Evolutionary conservation across 2,888 invertebrate species (phyloP).

Genomic region (Pammene aurita): DNA sequence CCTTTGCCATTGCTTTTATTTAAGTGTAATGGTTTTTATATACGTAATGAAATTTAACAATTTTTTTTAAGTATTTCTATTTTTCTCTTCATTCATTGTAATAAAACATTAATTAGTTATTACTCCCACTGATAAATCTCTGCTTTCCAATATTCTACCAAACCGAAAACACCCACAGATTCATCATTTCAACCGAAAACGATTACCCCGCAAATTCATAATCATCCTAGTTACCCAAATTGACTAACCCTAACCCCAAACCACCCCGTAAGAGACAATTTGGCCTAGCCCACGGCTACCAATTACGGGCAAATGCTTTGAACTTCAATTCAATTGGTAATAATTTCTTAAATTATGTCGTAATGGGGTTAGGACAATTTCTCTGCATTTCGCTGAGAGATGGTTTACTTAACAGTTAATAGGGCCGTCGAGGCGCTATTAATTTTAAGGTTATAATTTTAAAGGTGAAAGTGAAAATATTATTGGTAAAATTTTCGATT

Average conservation of each 20-base stretch:
- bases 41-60: too few species aligned
- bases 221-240: slow-evolving; percentile 21
- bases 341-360: slow-evolving; percentile 30
- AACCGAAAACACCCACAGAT: background rate
- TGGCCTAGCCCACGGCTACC: slow-evolving; percentile 35
- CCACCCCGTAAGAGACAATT: slow-evolving; percentile 31
- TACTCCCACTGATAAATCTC: too few species aligned
- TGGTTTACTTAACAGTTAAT: slow-evolving; percentile 12
- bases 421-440: background rate
- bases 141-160: too few species aligned
- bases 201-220: slow-evolving; percentile 19
- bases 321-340: slow-evolving; percentile 29
- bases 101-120: too few species aligned
- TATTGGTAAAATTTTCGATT: background rate
- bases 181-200: background rate
- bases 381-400: slow-evolving; percentile 3
- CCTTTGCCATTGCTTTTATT: too few species aligned
- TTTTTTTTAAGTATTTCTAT: too few species aligned
- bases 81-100: too few species aligned
- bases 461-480: background rate
- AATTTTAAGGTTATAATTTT: background rate
- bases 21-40: too few species aligned
- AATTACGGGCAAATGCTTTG: slow-evolving; percentile 32
- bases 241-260: background rate
- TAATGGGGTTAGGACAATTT: slow-evolving; percentile 38